Percentiles rank a stretch among this genome's conserved stretches.
These are phyloP conservation scores for Parasteatoda lunata DNA, from an alignment of 2,888 invertebrate species.

Conservation along the genomic window DNA sequence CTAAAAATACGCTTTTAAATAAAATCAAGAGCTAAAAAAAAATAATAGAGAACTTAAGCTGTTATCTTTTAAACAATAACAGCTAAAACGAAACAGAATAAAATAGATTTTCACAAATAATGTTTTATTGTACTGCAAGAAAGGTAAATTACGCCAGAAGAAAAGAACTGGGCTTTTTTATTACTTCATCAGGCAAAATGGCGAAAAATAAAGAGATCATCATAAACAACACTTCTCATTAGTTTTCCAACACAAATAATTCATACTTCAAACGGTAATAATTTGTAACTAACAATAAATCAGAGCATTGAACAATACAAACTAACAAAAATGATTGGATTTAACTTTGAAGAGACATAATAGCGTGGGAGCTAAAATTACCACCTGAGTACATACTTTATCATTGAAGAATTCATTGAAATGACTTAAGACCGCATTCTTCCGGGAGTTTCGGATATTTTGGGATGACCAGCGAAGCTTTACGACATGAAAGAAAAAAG, in stretches of 20 bases:
- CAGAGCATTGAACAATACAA: too few relatives aligned
- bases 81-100: neutral
- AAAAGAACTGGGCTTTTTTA: constrained; percentile 1
- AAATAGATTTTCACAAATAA: neutral
- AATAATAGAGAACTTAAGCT: neutral
- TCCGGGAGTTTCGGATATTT: neutral
- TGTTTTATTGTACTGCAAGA: too few relatives aligned
- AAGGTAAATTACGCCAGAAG: constrained; percentile 1
- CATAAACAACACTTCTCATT: too few relatives aligned
- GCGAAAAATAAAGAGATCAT: too few relatives aligned
- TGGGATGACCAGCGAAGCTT: constrained; percentile 2
- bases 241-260: too few relatives aligned
- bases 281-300: too few relatives aligned
- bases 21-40: neutral
- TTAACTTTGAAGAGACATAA: too few relatives aligned
- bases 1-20: neutral
- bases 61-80: neutral
- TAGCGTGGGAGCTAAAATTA: neutral
- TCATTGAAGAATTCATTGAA: neutral
- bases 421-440: neutral
- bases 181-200: neutral
- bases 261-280: too few relatives aligned
- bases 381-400: neutral
- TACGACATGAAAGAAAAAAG: neutral
- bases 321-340: too few relatives aligned